Conservation (phyloP, 1,140 invertebrate species). For the Lethocerus indicus region DNA sequence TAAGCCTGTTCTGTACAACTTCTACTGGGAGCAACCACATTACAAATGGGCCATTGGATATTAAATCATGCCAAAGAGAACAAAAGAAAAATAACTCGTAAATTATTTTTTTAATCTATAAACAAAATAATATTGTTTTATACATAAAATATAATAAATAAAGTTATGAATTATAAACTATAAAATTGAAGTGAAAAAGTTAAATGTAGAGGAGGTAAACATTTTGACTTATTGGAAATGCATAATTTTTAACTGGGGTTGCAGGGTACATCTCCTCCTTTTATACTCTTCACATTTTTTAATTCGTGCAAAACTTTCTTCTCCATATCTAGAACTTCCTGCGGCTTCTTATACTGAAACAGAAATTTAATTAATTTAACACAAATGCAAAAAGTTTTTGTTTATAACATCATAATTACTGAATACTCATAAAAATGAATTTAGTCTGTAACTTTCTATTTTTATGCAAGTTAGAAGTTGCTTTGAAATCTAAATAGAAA, state of each 20-base stretch:
- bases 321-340: constrained; percentile 46
- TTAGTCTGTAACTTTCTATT: background rate
- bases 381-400: background rate
- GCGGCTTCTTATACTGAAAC: constrained; percentile 57
- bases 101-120: too few species aligned
- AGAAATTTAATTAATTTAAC: constrained; percentile 12
- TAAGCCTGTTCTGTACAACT: too few species aligned
- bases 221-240: too few species aligned
- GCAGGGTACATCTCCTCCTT: constrained; percentile 28
- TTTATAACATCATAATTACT: background rate
- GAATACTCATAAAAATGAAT: background rate
- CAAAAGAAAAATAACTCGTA: too few species aligned
- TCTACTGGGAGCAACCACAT: too few species aligned
- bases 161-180: too few species aligned
- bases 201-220: too few species aligned
- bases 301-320: constrained; percentile 35
- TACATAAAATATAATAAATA: too few species aligned
- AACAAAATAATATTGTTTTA: too few species aligned
- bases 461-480: background rate
- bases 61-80: too few species aligned
- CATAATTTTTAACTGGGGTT: constrained; percentile 17
- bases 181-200: too few species aligned
- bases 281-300: constrained; percentile 31
- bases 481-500: background rate
- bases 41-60: too few species aligned